These are phyloP conservation scores for Crenuchus spilurus DNA, from an alignment of 2,797 vertebrate species.

Conservation along the genomic window DNA sequence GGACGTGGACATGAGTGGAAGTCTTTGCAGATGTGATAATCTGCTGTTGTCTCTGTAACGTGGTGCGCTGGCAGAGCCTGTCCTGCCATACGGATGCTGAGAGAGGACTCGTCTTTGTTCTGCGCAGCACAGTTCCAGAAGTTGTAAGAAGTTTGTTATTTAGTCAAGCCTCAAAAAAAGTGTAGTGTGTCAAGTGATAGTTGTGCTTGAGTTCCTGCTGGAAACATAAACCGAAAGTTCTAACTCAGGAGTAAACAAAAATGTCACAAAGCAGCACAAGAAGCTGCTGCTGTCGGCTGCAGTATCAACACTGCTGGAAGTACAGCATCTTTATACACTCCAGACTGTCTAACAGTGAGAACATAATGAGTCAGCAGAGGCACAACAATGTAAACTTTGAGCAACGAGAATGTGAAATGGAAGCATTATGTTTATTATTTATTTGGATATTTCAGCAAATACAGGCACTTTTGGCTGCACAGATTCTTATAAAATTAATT, in stretches of 20 bases:
- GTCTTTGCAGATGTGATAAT: not conserved
- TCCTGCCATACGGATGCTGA: not conserved
- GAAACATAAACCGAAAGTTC: slow-evolving; percentile 22
- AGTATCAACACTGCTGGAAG: not conserved
- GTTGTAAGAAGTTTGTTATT: not conserved
- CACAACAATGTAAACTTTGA: slow-evolving; percentile 7
- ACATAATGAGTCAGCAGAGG: slow-evolving; percentile 20
- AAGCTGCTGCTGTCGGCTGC: not conserved
- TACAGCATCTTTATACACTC: slow-evolving; percentile 32
- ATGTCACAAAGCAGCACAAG: slow-evolving; percentile 17
- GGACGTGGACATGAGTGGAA: not conserved
- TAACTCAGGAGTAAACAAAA: slow-evolving; percentile 31
- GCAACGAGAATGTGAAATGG: slow-evolving; percentile 3
- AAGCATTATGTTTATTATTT: not conserved
- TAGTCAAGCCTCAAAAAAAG: not conserved
- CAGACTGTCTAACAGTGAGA: slow-evolving; percentile 29
- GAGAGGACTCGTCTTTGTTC: too few relatives aligned
- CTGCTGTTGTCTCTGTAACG: too few relatives aligned
- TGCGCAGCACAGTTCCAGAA: not conserved
- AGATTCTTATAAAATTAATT: too few relatives aligned
- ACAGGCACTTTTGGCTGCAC: too few relatives aligned
- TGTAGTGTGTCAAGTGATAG: slow-evolving; percentile 9
- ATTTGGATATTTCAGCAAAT: too few relatives aligned
- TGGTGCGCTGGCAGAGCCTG: not conserved
- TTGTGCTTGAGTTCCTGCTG: not conserved